Percentiles rank a stretch among this genome's conserved stretches.
phyloP scores from a whole-genome alignment of 2,888 invertebrate genomes.

The Hofmannophila pseudospretella region DNA sequence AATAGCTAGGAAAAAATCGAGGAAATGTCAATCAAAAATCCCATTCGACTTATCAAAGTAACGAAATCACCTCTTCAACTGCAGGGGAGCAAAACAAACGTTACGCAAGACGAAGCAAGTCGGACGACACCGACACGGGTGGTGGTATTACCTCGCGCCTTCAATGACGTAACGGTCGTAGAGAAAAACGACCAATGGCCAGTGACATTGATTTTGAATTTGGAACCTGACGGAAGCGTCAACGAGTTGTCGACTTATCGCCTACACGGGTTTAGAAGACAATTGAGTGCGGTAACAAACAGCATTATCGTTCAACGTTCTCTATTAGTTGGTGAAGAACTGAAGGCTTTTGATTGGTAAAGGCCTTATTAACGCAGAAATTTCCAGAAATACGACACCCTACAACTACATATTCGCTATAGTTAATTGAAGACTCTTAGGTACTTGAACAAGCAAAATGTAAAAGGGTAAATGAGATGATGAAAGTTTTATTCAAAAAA shows the following conservation, averaged over 20 bases:
- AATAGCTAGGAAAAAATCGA: no score
- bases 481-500: no score
- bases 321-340: no score
- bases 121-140: slow-evolving; percentile 37
- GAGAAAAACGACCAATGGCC: slow-evolving; percentile 29
- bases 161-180: slow-evolving; percentile 52
- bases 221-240: slow-evolving; percentile 31
- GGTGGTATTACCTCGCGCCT: slow-evolving; percentile 37
- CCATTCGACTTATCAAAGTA: not conserved
- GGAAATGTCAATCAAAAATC: not conserved
- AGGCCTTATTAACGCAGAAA: no score
- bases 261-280: slow-evolving; percentile 5
- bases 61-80: not conserved
- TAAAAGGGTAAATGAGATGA: no score
- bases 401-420: no score
- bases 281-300: slow-evolving; percentile 6
- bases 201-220: slow-evolving; percentile 53
- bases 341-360: no score
- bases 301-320: no score
- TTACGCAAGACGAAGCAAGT: slow-evolving; percentile 54
- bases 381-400: no score
- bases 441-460: no score
- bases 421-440: no score
- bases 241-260: slow-evolving; percentile 13
- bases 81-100: slow-evolving; percentile 31